Evolutionary conservation across 37 sponge, comb jelly and placozoan species (phyloP), one percentile per base, ranked within the genome.

Genomic region (Axinella damicornis): DNA sequence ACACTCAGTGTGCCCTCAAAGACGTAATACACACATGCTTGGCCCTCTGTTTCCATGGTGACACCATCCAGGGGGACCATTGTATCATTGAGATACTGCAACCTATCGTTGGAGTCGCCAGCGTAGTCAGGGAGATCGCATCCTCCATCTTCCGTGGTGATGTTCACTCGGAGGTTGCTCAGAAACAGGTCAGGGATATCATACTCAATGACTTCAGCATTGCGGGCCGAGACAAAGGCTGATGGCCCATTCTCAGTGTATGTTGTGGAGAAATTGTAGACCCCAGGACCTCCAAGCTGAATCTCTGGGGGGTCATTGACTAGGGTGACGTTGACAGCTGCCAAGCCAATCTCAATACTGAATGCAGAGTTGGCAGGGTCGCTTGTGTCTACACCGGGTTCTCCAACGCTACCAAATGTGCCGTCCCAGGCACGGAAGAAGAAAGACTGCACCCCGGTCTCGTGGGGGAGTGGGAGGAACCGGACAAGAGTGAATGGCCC

Each of bases 261-360:
- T 19, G 62, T 76, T 9, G 85, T 87, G 60, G 40, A 40, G 61
- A 59, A 78, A 33, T 83, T 74, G 32, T 53, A 16, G 15, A 38
- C 62, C 16, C 65, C 80, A 28, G 73, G 59, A 53, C 88, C 88
- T 56, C 83, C 77, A 38, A 92, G 81, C 37, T 63, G 57, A 53
- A 92, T 78, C 2, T 34, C 28, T 41, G 94, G 94, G 31, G 79
- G 72, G 39, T 93, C 87, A 85, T 93, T 89, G 37, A 80, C 74
- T 17, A 80, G 68, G 17, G 55, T 58, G 21, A 93, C 41, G 5
- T 65, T 69, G 63, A 85, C 20, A 34, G 58, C 65, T 31, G 82
- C 78, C 36, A 5, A 24, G 20, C 90, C 90, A 30, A 36, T 67
- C 0, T 27, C 79, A 24, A 55, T 16, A 52, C 89, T 83, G 62